Evolutionary conservation across 2,113 vertebrate species (phyloP).

Genomic region (Budorcas taxicolor): DNA sequence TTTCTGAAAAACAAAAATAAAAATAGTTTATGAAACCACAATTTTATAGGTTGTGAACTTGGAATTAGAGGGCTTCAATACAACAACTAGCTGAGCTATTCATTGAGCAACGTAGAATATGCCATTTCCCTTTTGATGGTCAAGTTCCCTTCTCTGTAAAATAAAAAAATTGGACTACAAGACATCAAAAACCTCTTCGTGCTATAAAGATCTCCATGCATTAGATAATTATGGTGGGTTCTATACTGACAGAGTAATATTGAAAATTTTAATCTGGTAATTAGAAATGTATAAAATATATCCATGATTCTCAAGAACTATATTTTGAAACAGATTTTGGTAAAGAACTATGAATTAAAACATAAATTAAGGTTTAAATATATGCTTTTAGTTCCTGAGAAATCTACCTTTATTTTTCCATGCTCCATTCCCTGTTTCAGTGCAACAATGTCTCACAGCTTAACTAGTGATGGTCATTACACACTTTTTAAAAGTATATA

Average conservation of each 20-base stretch:
- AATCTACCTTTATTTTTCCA: neutral
- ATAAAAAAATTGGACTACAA: neutral
- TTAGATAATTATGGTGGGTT: neutral
- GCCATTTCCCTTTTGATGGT: neutral
- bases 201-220: neutral
- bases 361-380: neutral
- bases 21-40: neutral
- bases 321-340: neutral
- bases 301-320: neutral
- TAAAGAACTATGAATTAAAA: neutral
- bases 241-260: neutral
- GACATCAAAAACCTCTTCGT: neutral
- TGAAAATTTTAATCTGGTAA: neutral
- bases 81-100: neutral
- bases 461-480: neutral
- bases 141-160: neutral
- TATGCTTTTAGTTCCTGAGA: neutral
- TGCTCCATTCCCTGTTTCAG: neutral
- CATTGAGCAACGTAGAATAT: neutral
- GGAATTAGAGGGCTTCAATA: neutral
- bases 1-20: constrained; percentile 13
- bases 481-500: neutral
- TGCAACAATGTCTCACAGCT: neutral
- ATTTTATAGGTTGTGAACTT: neutral
- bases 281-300: neutral